A percentile compares a stretch with the other conserved stretches of the same genome.
Evolutionary conservation across 2,797 vertebrate species (phyloP).

Genomic region (Nannoperca australis): DNA sequence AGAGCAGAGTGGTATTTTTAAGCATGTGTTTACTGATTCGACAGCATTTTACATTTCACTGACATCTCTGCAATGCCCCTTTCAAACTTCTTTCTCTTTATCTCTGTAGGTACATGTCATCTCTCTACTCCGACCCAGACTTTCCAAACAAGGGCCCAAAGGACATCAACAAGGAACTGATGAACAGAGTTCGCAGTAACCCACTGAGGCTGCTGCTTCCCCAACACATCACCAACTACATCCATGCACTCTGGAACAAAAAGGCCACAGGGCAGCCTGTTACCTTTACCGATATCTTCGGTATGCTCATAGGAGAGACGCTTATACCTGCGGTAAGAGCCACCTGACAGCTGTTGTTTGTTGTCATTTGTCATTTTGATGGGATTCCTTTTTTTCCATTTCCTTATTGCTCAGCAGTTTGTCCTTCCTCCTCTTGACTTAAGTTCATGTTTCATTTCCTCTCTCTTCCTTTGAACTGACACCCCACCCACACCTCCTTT

Average conservation of each 20-base stretch:
- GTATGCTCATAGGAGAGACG: slow-evolving; percentile 98
- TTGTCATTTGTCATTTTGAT: slow-evolving; percentile 4
- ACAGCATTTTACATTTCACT: background rate
- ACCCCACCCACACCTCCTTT: background rate
- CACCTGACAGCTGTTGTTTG: background rate
- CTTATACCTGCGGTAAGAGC: slow-evolving; percentile 92
- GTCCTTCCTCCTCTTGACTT: background rate
- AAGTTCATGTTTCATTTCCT: slow-evolving; percentile 10
- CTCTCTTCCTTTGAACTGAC: background rate
- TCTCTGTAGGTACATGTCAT: slow-evolving; percentile 93
- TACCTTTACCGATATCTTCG: slow-evolving; percentile 98
- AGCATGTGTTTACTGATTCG: background rate
- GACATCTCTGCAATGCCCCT: background rate
- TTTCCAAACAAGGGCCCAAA: slow-evolving; percentile 93
- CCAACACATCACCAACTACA: slow-evolving; percentile 94
- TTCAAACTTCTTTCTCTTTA: slow-evolving; percentile 2
- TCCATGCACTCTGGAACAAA: slow-evolving; percentile 96
- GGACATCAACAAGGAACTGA: slow-evolving; percentile 95
- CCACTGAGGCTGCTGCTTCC: slow-evolving; percentile 94
- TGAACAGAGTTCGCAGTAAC: slow-evolving; percentile 92
- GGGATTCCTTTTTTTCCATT: background rate
- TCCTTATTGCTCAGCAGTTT: background rate
- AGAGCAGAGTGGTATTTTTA: background rate
- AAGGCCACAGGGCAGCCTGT: slow-evolving; percentile 95
- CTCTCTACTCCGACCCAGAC: slow-evolving; percentile 93